Evolutionary conservation across 2,113 vertebrate genomes (phyloP), one percentile per base, ranked within the genome.

Genomic region (Regulus satrapa): DNA sequence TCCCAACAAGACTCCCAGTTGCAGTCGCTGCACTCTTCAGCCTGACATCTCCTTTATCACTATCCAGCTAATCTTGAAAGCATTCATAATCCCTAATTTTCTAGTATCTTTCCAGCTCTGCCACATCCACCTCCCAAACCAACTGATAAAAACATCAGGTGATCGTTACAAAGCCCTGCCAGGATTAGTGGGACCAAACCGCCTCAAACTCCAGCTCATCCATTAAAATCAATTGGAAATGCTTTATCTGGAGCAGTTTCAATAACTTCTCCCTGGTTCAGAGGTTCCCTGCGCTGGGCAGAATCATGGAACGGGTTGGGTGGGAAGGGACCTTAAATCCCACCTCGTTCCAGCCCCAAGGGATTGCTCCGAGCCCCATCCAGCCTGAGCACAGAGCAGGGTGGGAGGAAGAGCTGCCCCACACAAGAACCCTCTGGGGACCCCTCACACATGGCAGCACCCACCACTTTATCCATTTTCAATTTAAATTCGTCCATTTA

Each of bases 361-460:
- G 51, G 38, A 24, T 2, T 59, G 46, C 77, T 67, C 63, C 12
- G 9, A 69, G 11, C n/a, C 28, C 63, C 15, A 5, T 24, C 32
- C 68, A 59, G 28, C 45, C 77, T 12, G 52, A 32, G 18, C 45
- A 48, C 0, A 0, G 16, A 5, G 9, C 10, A 6, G 49, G 3
- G 5, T 67, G 3, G n/a, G 9, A 46, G 18, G 41, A 24, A 41
- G 15, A 18, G 59, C 51, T 61, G 56, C 48, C 43, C 83, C 48
- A 26, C 7, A 20, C 25, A 12, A 6, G 26, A 14, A 74, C 21
- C 23, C 6, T 3, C 74, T 9, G 29, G 3, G 48, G 38, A 66
- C 11, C 32, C 19, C 72, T 25, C 46, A 1, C 6, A 1, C 1
- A 13, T 0, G 9, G 18, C 16, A 17, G 48, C 5, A 15, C 9